Conservation (phyloP, 2,888 invertebrate genomes). For the Julus scandinavius region DNA sequence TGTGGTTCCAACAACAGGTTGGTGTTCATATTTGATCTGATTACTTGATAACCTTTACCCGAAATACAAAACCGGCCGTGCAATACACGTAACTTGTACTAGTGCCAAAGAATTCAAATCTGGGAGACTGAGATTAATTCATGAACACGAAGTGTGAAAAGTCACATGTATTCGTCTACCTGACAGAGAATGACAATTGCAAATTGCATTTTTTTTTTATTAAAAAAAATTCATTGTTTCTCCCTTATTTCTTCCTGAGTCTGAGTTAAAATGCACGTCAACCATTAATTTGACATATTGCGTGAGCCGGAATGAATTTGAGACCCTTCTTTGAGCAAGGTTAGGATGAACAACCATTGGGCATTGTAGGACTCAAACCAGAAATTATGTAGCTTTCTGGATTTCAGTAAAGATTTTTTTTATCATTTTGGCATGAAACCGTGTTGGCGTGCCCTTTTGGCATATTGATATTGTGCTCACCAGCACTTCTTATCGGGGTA, state of each 20-base stretch:
- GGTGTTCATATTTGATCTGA: neutral
- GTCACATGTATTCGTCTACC: conserved; percentile 6
- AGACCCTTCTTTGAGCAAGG: neutral
- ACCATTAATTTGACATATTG: neutral
- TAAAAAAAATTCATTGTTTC: conserved; percentile 11
- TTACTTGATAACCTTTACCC: neutral
- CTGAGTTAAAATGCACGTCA: neutral
- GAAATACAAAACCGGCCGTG: neutral
- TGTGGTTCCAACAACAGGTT: neutral
- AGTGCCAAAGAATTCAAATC: neutral
- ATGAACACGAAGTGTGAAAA: conserved; percentile 13
- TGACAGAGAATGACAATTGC: conserved; percentile 33
- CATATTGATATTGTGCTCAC: conserved; percentile 22
- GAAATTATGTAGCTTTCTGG: neutral
- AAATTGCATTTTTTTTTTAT: neutral
- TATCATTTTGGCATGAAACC: neutral
- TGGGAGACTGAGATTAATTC: conserved; percentile 2
- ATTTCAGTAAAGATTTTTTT: neutral
- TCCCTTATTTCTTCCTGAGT: neutral
- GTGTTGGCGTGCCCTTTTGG: conserved; percentile 44
- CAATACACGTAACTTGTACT: neutral
- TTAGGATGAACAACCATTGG: conserved; percentile 19
- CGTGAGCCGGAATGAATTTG: conserved; percentile 8
- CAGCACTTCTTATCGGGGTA: conserved; percentile 44
- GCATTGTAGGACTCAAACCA: neutral